Evolutionary conservation across 2,113 vertebrate species (phyloP), one percentile per base, ranked within the genome.

Genomic region (Sylvia atricapilla): DNA sequence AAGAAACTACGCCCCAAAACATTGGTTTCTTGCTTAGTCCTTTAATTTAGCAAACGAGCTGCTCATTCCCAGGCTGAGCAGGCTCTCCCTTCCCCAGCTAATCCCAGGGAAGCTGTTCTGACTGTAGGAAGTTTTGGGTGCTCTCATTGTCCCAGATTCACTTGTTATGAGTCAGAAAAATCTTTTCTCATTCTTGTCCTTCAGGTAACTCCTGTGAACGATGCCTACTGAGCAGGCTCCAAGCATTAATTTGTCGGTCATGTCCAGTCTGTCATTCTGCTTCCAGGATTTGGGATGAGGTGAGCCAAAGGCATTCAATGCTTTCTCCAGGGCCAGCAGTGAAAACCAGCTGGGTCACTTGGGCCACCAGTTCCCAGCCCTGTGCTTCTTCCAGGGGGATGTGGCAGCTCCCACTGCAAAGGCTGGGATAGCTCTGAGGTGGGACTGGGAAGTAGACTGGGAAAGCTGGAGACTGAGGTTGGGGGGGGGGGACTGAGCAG

Each of bases 401-500:
- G 30, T 0, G 23, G 47, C 43, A 62, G 60, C 28, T 84, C 19
- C 41, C 6, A 3, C 63, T 53, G 73, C 21, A 33, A 47, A 47
- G 52, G 25, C 19, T 49, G 62, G 82, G 28, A 11, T 4, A 49
- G 39, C 37, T 64, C 35, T 9, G 2, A 37, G 56, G 31, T 30
- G 74, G 28, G 56, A 23, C 7, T 33, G 18, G 35, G 66, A 31
- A 87, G 47, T 31, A 58, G 35, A 1, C 30, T 23, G 17, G 46
- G 44, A 41, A 44, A 63, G 11, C 25, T 2, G 9, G 25, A 0
- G 2, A 8, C 16, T 4, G 7, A 62, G 46, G 44, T 31, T 0
- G 0, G 62, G 20, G 19, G 24, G 23, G 6, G 22, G 44, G 13
- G 6, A 84, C 58, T 74, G 69, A 27, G 12, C 8, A 50, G 18